Percentiles rank a stretch among this genome's conserved stretches.
These are phyloP conservation scores for Lycia hirtaria DNA, from an alignment of 2,888 invertebrate species.

Conservation along the genomic window DNA sequence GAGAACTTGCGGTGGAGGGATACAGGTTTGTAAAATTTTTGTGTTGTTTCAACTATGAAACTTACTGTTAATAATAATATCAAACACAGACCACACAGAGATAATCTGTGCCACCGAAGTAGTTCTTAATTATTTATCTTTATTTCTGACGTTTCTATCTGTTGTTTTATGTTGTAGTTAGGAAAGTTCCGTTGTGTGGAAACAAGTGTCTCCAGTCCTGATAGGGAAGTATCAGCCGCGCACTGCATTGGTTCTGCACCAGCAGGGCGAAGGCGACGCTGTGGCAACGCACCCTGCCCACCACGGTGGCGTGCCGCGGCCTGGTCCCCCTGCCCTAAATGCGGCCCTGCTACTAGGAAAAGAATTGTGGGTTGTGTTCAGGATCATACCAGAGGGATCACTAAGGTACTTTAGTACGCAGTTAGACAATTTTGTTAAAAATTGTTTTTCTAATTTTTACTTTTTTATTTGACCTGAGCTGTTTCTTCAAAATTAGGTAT, in stretches of 20 bases:
- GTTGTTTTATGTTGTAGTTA: slow-evolving; percentile 74
- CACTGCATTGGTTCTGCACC: slow-evolving; percentile 86
- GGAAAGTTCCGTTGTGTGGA: slow-evolving; percentile 91
- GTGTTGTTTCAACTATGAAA: not conserved
- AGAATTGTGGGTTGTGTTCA: slow-evolving; percentile 91
- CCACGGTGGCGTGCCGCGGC: slow-evolving; percentile 92
- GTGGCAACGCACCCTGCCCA: slow-evolving; percentile 92
- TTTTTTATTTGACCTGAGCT: not conserved
- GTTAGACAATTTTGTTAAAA: too few species aligned
- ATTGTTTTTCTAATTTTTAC: too few species aligned
- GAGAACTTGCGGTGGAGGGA: slow-evolving; percentile 92
- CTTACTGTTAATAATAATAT: too few species aligned
- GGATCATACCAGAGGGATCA: slow-evolving; percentile 77
- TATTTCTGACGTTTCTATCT: not conserved
- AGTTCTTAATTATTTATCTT: not conserved
- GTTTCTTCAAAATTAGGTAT: not conserved
- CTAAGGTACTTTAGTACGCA: too few species aligned
- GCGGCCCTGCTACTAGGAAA: slow-evolving; percentile 90
- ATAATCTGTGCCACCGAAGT: too few species aligned
- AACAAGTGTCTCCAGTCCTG: slow-evolving; percentile 80
- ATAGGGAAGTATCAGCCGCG: slow-evolving; percentile 85
- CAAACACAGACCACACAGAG: too few species aligned
- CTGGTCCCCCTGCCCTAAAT: slow-evolving; percentile 92
- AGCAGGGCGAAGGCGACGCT: slow-evolving; percentile 84
- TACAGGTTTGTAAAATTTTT: slow-evolving; percentile 77